These are phyloP conservation scores for Coturnix japonica DNA, from an alignment of 2,113 vertebrate species.

Conservation along the genomic window DNA sequence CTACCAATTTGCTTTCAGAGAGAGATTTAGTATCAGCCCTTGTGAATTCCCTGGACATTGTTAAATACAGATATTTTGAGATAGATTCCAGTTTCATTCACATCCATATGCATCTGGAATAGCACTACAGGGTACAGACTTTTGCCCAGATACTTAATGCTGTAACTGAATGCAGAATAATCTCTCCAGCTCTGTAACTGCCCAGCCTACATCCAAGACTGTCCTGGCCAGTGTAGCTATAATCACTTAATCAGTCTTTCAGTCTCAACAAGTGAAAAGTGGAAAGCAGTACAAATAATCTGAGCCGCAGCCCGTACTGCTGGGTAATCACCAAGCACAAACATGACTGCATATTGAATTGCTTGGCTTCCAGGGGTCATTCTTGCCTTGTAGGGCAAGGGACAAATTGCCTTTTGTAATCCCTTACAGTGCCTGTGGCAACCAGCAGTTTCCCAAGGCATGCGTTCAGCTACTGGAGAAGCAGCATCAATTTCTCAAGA, in stretches of 20 bases:
- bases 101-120: not conserved
- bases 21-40: conserved; percentile 40
- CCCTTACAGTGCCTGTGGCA: not conserved
- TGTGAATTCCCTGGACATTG: conserved; percentile 13
- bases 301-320: not conserved
- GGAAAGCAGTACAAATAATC: not conserved
- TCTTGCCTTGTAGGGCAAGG: conserved; percentile 39
- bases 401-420: conserved; percentile 21
- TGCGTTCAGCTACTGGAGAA: not conserved
- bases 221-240: not conserved
- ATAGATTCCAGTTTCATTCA: conserved; percentile 45
- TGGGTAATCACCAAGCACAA: not conserved
- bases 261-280: not conserved
- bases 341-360: not conserved
- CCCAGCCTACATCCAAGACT: not conserved
- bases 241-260: not conserved
- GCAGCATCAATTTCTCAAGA: not conserved
- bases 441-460: not conserved
- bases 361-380: conserved; percentile 31
- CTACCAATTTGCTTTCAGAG: conserved; percentile 11
- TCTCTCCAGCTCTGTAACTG: not conserved
- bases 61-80: conserved; percentile 32
- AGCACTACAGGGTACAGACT: not conserved
- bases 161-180: not conserved
- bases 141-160: not conserved